Base-by-base conservation (phyloP, 2,113 vertebrate species). In the Ceyx cyanopectus region DNA sequence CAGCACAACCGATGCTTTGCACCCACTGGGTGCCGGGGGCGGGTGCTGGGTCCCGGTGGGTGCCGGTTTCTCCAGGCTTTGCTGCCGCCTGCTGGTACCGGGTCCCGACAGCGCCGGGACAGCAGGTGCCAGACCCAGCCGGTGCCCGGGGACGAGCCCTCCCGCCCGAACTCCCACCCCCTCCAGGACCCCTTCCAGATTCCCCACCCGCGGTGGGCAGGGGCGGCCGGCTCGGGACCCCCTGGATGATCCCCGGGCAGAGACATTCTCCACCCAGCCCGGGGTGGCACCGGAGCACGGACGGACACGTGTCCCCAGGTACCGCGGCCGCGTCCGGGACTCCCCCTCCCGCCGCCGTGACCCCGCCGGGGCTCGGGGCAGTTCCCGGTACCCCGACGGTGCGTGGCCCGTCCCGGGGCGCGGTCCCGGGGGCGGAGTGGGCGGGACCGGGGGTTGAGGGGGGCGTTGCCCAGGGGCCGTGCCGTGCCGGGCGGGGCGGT, bases 21-120 rank as follows among this genome's bases (percentile, higher is more conserved):
- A 12, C 58, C 51, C 6, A 1, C 4, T 34, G 57, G 54, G 41
- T 66, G 29, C 63, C 12, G 19, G 13, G 41, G 29, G 45, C 13
- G 43, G 63, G 41, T 66, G 41, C 29, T 21, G 20, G 19, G 2
- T 12, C 8, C 45, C 23, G 24, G 23, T 63, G 11, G 45, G 61
- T 29, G n/a, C 57, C 24, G 13, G 14, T 72, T 94, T 60, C 40
- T 37, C 75, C 72, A 20, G 87, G 61, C 66, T 92, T 67, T 95
- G 94, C 94, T 91, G 96, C 96, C 94, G 67, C 89, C 92, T 87
- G 86, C 95, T 70, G 96, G 96, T 53, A 57, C 62, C 41, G 83
- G 19, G 30, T 3, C 41, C 26, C 13, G 41, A 5, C 60, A 12
- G 37, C 20, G 6, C 57, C 76, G 46, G 67, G 68, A 90, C 74